phyloP scores from a whole-genome alignment of 2,888 invertebrate genomes.

The Choristoneura rosaceana region DNA sequence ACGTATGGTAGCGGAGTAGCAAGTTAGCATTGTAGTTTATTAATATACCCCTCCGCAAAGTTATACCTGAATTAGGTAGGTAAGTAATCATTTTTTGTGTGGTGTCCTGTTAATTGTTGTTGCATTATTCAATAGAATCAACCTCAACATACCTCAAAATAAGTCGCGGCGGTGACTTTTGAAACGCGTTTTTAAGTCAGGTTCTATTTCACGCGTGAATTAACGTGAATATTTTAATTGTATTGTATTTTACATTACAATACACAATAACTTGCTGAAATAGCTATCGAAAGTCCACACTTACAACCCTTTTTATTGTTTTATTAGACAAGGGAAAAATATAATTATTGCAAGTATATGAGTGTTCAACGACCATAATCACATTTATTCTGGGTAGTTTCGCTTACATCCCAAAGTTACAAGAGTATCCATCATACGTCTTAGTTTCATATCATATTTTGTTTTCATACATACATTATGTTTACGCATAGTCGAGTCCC shows the following conservation, averaged over 20 bases:
- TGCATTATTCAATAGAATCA: too few relatives aligned
- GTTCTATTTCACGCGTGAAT: too few relatives aligned
- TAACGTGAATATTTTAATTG: too few relatives aligned
- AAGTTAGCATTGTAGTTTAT: too few relatives aligned
- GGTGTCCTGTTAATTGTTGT: too few relatives aligned
- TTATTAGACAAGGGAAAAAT: constrained; percentile 34
- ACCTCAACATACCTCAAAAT: too few relatives aligned
- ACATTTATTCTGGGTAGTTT: constrained; percentile 13
- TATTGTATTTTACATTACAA: background rate
- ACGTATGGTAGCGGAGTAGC: too few relatives aligned
- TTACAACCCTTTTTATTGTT: background rate
- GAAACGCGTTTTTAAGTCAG: too few relatives aligned
- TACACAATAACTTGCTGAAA: background rate
- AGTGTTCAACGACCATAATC: constrained; percentile 18
- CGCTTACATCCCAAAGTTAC: constrained; percentile 35
- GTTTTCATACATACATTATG: background rate
- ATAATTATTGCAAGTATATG: constrained; percentile 58
- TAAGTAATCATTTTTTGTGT: too few relatives aligned
- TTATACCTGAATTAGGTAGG: too few relatives aligned
- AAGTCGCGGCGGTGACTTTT: too few relatives aligned
- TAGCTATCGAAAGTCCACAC: background rate
- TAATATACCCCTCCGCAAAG: too few relatives aligned
- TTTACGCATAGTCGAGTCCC: background rate
- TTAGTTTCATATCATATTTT: constrained; percentile 43
- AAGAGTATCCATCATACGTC: constrained; percentile 54